Conservation (phyloP, 2,888 invertebrate species). For the Protonemura montana region DNA sequence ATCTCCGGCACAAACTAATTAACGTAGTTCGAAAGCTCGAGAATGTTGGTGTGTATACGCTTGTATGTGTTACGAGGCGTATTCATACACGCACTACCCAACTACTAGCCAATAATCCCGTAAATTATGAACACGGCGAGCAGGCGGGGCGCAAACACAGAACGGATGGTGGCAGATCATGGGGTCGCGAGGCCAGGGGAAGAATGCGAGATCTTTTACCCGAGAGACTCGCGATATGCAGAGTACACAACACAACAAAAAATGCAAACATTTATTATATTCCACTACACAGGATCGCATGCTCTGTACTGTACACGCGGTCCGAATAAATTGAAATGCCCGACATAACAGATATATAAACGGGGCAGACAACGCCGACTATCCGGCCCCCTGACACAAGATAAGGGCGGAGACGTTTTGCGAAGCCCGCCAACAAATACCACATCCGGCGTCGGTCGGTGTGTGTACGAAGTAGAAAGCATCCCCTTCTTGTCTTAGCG, state of each 20-base stretch:
- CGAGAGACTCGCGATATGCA: not conserved
- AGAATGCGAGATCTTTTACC: not conserved
- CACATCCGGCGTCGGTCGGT: constrained; percentile 8
- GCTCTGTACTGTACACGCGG: not conserved
- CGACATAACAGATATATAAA: not conserved
- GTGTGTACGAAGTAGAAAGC: not conserved
- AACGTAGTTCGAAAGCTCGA: not conserved
- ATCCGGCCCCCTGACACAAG: not conserved
- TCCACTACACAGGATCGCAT: not conserved
- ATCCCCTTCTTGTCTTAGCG: not conserved
- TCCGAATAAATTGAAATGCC: constrained; percentile 28
- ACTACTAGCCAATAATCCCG: constrained; percentile 28
- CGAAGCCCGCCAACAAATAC: constrained; percentile 7
- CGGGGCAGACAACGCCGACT: not conserved
- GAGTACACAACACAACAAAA: not conserved
- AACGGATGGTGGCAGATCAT: not conserved
- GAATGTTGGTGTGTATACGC: not conserved
- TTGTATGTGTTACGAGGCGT: not conserved
- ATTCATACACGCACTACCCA: not conserved
- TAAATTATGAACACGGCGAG: constrained; percentile 17
- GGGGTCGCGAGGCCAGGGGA: not conserved
- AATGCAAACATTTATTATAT: not conserved
- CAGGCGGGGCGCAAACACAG: not conserved
- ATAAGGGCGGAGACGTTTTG: constrained; percentile 7
- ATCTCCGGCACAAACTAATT: not conserved